phyloP scores from a whole-genome alignment of 2,888 invertebrate species.

The Drosophila falleni region DNA sequence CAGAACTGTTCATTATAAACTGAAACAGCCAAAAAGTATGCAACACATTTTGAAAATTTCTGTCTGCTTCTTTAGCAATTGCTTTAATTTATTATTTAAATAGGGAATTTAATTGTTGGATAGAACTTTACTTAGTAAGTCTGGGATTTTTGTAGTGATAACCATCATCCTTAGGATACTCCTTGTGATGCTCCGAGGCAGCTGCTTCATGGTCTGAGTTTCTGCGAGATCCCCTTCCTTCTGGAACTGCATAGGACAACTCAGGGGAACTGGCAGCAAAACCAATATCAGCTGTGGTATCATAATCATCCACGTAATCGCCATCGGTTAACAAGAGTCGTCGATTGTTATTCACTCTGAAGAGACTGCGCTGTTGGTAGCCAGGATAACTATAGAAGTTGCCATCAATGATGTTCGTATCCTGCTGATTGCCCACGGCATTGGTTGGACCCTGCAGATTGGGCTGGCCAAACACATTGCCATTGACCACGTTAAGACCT shows the following conservation, averaged over 20 bases:
- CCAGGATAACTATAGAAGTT: slow-evolving; percentile 59
- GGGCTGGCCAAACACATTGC: slow-evolving; percentile 67
- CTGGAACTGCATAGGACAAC: slow-evolving; percentile 55
- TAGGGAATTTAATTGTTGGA: neutral
- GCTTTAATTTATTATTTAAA: slow-evolving; percentile 46
- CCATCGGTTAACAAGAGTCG: slow-evolving; percentile 54
- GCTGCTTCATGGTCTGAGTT: slow-evolving; percentile 36
- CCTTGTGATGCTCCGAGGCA: slow-evolving; percentile 45
- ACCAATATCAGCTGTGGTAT: slow-evolving; percentile 41
- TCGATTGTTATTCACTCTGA: slow-evolving; percentile 49
- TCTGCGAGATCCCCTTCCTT: slow-evolving; percentile 28
- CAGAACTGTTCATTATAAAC: slow-evolving; percentile 7
- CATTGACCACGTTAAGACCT: slow-evolving; percentile 67
- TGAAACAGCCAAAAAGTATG: slow-evolving; percentile 36
- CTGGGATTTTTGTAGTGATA: slow-evolving; percentile 72
- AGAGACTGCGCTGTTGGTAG: slow-evolving; percentile 23
- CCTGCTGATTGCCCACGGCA: slow-evolving; percentile 67
- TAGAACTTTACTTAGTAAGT: slow-evolving; percentile 22
- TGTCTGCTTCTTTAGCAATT: slow-evolving; percentile 69
- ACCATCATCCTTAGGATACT: slow-evolving; percentile 62
- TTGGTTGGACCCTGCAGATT: slow-evolving; percentile 51
- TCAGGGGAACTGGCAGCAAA: slow-evolving; percentile 53
- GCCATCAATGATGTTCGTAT: slow-evolving; percentile 71
- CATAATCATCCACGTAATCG: slow-evolving; percentile 58
- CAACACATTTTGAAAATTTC: slow-evolving; percentile 6